Base-by-base conservation (phyloP, 92 coral and sea anemone genomes). In the Paramuricea clavata region DNA sequence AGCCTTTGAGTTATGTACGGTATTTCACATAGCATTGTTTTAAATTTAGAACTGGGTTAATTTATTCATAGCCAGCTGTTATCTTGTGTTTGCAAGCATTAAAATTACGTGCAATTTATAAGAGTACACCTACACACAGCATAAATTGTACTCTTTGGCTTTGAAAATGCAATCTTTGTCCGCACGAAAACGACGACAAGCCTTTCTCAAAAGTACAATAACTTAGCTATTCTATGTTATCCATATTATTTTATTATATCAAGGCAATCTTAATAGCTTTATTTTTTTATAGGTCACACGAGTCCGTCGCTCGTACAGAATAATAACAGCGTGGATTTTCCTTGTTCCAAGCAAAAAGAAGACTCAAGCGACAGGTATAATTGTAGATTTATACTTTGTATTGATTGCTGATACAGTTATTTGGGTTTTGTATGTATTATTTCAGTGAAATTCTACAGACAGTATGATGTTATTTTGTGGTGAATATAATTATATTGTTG, bases 51-150 rank as follows among this genome's bases (percentile, higher is more conserved):
- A 54, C 23, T 19, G 3, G 4, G 11, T 23, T 54, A 54, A 54
- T 54, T 54, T 54, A 54, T 54, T 54, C 62, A 54, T 17, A 54
- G 11, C 62, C 62, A 54, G 62, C 62, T 54, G 62, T 54, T 54
- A 19, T 54, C 62, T 1, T 19, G 8, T 19, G 62, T 23, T 54
- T 54, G 62, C 62, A 54, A 54, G 27, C 22, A 21, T 54, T 54
- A 19, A 54, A 54, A 54, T 54, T 54, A 54, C 62, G 26, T 21
- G 19, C 16, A 54, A 54, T 5, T 12, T 47, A 47, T 2, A 19
- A 54, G 26, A 54, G 25, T 47, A 12, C 27, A 21, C 62, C 25
- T 54, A 54, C 62, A 54, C 62, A 54, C 52, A 47, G 10, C 25
- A 19, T 39, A 39, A 39, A 39, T n/a, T n/a, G n/a, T n/a, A 39